phyloP scores from a whole-genome alignment of 1,140 invertebrate species.

The Danaus plexippus region DNA sequence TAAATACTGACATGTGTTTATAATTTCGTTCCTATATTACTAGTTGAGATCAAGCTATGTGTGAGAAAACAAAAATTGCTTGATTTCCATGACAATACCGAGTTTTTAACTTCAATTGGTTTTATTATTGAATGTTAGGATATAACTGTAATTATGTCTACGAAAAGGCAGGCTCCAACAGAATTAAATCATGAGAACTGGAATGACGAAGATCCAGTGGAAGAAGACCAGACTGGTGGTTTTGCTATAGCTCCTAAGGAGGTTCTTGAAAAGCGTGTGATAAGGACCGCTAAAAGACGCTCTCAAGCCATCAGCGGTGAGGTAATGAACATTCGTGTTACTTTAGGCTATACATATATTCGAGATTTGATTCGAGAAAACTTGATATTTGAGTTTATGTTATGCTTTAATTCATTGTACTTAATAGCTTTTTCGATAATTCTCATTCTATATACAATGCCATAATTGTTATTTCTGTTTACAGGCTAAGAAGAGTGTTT shows the following conservation, averaged over 20 bases:
- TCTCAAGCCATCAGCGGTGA: conserved; percentile 37
- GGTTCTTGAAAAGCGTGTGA: conserved; percentile 80
- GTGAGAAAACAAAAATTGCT: no score
- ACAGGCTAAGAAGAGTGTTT: conserved; percentile 74
- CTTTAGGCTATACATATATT: not conserved
- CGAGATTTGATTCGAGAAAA: not conserved
- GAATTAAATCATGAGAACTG: conserved; percentile 94
- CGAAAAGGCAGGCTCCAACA: conserved; percentile 81
- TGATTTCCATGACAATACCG: no score
- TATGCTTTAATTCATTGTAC: not conserved
- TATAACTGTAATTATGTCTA: conserved; percentile 74
- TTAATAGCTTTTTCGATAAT: conserved; percentile 2
- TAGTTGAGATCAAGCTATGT: conserved; percentile 1
- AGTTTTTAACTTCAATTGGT: no score
- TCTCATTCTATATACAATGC: conserved; percentile 2
- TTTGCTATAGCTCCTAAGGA: conserved; percentile 81
- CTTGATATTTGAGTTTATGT: not conserved
- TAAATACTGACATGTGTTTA: not conserved
- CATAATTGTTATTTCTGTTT: conserved; percentile 34
- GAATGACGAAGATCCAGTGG: conserved; percentile 83
- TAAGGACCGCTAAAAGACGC: conserved; percentile 84
- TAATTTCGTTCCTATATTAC: not conserved
- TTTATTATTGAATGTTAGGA: no score
- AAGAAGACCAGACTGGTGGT: conserved; percentile 83
- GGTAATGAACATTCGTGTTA: conserved; percentile 23